These are phyloP conservation scores for Cydia pomonella DNA, from an alignment of 1,140 invertebrate species.

Conservation along the genomic window DNA sequence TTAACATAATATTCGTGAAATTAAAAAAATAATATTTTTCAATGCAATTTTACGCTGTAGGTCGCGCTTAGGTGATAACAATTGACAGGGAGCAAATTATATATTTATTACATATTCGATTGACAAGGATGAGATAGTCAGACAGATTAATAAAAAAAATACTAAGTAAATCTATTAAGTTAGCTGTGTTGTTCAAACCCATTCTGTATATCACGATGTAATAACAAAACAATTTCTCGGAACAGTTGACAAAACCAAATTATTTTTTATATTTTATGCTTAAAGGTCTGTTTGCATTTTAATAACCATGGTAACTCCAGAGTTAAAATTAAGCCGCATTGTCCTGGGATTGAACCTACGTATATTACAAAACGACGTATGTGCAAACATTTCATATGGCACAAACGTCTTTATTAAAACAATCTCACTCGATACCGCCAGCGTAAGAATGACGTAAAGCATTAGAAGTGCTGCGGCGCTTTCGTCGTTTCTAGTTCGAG, in stretches of 20 bases:
- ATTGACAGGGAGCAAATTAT: too few species aligned
- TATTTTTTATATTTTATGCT: not conserved
- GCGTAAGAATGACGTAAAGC: not conserved
- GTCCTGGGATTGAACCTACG: not conserved
- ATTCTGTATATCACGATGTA: not conserved
- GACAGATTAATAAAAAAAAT: too few species aligned
- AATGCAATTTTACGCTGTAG: too few species aligned
- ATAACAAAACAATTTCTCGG: slow-evolving; percentile 7
- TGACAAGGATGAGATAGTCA: too few species aligned
- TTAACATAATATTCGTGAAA: too few species aligned
- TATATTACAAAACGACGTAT: not conserved
- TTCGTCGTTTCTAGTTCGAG: not conserved
- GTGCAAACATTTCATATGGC: not conserved
- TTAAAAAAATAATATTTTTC: too few species aligned
- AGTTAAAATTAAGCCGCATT: slow-evolving; percentile 25
- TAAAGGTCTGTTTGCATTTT: slow-evolving; percentile 21
- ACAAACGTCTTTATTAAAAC: not conserved
- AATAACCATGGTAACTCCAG: slow-evolving; percentile 21
- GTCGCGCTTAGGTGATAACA: too few species aligned
- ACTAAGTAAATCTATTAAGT: too few species aligned
- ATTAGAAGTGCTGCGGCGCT: not conserved
- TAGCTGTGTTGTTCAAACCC: not conserved
- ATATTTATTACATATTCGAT: too few species aligned
- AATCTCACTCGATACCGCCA: not conserved
- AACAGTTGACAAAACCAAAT: slow-evolving; percentile 7